A percentile compares a stretch with the other conserved stretches of the same genome.
These are phyloP conservation scores for Accipiter virgatus DNA, from an alignment of 2,113 vertebrate genomes.

Conservation along the genomic window DNA sequence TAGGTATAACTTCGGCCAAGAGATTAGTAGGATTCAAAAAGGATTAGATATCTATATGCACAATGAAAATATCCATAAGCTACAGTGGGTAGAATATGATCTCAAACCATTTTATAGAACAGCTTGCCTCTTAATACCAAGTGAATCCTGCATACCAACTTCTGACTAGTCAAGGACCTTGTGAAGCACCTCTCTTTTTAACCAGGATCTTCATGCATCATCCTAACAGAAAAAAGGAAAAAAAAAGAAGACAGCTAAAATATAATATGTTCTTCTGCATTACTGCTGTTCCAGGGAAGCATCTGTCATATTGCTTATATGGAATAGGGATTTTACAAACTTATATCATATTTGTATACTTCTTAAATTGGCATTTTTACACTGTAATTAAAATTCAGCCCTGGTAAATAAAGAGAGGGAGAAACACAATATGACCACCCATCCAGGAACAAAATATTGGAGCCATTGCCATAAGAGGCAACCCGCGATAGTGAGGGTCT, in stretches of 20 bases:
- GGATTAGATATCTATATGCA: not conserved
- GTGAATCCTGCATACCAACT: not conserved
- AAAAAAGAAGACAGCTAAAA: not conserved
- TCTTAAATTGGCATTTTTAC: not conserved
- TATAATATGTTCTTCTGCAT: not conserved
- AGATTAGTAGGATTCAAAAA: slow-evolving; percentile 9
- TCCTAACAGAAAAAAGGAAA: not conserved
- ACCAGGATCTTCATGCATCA: not conserved
- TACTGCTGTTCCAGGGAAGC: not conserved
- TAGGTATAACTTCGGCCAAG: not conserved
- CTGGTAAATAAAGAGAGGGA: not conserved
- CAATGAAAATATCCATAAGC: not conserved
- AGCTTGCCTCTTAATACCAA: not conserved
- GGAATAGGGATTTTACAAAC: not conserved
- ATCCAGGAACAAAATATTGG: not conserved
- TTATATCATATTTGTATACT: not conserved
- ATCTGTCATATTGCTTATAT: not conserved
- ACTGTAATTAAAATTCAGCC: not conserved
- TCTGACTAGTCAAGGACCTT: not conserved
- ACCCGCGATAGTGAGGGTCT: not conserved
- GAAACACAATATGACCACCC: not conserved
- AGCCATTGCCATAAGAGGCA: not conserved
- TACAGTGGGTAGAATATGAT: not conserved
- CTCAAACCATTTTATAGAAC: not conserved
- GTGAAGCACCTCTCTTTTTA: not conserved